Evolutionary conservation across 2,888 invertebrate species (phyloP), one percentile per base, ranked within the genome.

Genomic region (Sussaba pulchella): DNA sequence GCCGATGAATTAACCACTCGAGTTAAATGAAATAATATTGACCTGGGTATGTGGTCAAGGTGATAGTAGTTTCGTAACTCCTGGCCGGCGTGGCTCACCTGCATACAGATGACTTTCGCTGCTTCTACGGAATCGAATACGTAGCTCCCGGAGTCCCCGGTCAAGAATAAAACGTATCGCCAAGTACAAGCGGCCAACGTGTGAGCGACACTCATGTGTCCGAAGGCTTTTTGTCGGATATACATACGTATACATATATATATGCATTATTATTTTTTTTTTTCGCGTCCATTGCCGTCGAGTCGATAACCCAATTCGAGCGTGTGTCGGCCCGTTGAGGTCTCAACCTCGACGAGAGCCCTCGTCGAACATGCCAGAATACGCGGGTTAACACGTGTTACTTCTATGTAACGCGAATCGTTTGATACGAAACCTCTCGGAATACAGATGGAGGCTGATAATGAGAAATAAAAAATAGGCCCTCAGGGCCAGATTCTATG

Each of bases 1-100:
- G 26, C 47, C 52, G 74, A 57, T 24, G 24, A 73, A 81, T 81
- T 66, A 76, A 69, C 50, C 64, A 63, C 54, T 75, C 26, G 63
- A 81, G 64, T 76, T 31, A 77, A 82, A 81, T 78, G 78, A 81
- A 80, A 83, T 78, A 76, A 75, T 81, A 61, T 81, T 87, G 89
- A 90, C 88, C 89, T 85, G 87, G 86, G 85, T 85, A 89, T 83
- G 88, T 89, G 91, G 91, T 91, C 91, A 90, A 90, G 89, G 90
- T 90, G 88, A 84, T 52, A n/a, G 76, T 81, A 72, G 85, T 91
- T 90, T 91, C 90, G 87, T 89, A 91, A 91, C 85, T 83, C 64
- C 57, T 45, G 67, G 52, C 82, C 81, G 83, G 82, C 84, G 84
- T 82, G 80, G 81, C 84, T 84, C 87, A 87, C 86, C 83, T 87